Percentiles rank a stretch among this genome's conserved stretches.
phyloP scores from a whole-genome alignment of 1,140 invertebrate genomes.

The Prorops nasuta region DNA sequence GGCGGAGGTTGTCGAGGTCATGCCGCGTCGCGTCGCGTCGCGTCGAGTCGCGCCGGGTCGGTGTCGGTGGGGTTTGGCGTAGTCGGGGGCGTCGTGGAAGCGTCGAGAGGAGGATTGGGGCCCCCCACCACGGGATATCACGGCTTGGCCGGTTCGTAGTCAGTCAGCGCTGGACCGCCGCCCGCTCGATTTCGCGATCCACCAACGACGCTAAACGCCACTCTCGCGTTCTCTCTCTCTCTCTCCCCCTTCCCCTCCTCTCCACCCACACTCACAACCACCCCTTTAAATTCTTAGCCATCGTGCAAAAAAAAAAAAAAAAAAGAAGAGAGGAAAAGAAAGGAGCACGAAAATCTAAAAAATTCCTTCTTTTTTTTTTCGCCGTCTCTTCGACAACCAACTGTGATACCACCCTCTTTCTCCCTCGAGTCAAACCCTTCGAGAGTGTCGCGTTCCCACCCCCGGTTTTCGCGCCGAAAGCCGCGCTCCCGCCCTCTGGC shows the following conservation, averaged over 20 bases:
- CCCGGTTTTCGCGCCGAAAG: conserved; percentile 2
- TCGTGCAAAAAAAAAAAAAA: too few species aligned
- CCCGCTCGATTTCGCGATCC: conserved; percentile 48
- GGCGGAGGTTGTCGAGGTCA: too few species aligned
- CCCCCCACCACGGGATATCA: conserved; percentile 49
- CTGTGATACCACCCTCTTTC: not conserved
- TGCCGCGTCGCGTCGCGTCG: conserved; percentile 2
- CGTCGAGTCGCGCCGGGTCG: conserved; percentile 9
- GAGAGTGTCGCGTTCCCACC: not conserved
- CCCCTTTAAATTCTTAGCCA: too few species aligned
- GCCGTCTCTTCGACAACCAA: too few species aligned
- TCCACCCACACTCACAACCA: too few species aligned
- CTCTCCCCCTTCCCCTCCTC: not conserved
- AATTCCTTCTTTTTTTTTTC: too few species aligned
- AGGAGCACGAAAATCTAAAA: too few species aligned
- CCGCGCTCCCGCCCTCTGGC: conserved; percentile 1
- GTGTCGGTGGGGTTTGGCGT: conserved; percentile 4
- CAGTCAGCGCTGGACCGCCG: conserved; percentile 59
- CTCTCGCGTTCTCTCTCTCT: not conserved
- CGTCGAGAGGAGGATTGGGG: conserved; percentile 26
- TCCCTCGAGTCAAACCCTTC: too few species aligned
- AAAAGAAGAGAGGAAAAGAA: too few species aligned
- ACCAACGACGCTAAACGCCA: conserved; percentile 28
- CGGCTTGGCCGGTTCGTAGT: conserved; percentile 53
- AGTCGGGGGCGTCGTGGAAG: not conserved